Evolutionary conservation across 2,113 vertebrate species (phyloP).

Genomic region (Echinops telfairi): DNA sequence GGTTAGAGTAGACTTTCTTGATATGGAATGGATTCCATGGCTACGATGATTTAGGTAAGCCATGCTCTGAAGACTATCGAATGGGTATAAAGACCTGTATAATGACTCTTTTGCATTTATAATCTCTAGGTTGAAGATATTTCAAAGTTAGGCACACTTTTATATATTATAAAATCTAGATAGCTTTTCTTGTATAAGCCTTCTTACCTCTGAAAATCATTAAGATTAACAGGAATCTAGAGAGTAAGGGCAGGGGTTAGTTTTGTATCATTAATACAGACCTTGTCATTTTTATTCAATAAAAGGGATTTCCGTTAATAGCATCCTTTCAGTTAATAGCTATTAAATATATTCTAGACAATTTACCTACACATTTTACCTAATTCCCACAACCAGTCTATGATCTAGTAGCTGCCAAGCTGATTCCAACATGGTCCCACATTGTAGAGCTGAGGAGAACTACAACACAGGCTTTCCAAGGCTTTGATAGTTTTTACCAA

Average conservation of each 20-base stretch:
- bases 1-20: neutral
- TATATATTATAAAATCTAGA: neutral
- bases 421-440: neutral
- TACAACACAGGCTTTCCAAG: neutral
- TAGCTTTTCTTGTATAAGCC: neutral
- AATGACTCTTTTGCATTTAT: neutral
- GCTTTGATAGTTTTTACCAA: neutral
- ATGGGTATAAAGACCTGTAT: neutral
- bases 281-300: neutral
- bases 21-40: neutral
- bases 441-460: neutral
- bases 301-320: neutral
- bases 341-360: neutral
- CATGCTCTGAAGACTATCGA: neutral
- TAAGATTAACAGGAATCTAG: neutral
- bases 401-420: neutral
- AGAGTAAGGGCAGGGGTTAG: neutral
- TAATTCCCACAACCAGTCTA: neutral
- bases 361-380: neutral
- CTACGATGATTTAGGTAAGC: neutral
- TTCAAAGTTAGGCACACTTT: neutral
- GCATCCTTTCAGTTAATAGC: neutral
- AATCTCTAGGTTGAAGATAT: neutral
- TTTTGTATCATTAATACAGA: neutral
- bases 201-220: neutral